phyloP scores from a whole-genome alignment of 2,113 vertebrate species.

The Mastomys natalensis region DNA sequence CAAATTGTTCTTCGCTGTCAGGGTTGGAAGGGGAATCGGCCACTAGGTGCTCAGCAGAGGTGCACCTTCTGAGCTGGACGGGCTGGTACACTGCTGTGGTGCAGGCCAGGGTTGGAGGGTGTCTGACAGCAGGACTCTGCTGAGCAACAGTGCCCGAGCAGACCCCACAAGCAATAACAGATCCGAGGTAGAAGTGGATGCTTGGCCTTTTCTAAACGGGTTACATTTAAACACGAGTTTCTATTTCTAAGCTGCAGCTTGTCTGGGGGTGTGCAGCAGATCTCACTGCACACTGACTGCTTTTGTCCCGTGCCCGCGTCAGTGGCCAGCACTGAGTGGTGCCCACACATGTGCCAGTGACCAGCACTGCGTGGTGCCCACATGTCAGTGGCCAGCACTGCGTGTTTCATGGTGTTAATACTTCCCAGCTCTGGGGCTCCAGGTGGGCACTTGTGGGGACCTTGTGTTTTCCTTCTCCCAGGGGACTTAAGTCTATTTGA shows the following conservation, averaged over 20 bases:
- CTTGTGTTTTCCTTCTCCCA: not conserved
- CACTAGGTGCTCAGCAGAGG: not conserved
- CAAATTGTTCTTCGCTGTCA: not conserved
- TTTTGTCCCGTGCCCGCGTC: not conserved
- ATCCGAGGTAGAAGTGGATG: not conserved
- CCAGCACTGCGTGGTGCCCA: not conserved
- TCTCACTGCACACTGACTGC: accelerated
- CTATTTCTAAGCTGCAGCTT: constrained; percentile 37
- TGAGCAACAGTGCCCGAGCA: not conserved
- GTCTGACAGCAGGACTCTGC: too few species aligned
- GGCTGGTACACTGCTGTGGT: not conserved
- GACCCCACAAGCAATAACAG: constrained; percentile 76
- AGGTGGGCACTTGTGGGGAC: not conserved
- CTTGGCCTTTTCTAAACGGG: constrained; percentile 45
- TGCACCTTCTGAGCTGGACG: not conserved
- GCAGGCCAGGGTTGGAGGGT: accelerated
- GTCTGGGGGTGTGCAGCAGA: not conserved
- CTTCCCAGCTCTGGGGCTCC: not conserved
- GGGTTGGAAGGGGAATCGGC: not conserved
- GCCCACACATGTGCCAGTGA: not conserved
- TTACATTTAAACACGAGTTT: constrained; percentile 63
- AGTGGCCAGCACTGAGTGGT: not conserved
- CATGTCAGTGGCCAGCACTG: not conserved
- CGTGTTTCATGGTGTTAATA: not conserved
- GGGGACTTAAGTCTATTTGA: not conserved